phyloP scores from a whole-genome alignment of 2,113 vertebrate species.

The Acinonyx jubatus region DNA sequence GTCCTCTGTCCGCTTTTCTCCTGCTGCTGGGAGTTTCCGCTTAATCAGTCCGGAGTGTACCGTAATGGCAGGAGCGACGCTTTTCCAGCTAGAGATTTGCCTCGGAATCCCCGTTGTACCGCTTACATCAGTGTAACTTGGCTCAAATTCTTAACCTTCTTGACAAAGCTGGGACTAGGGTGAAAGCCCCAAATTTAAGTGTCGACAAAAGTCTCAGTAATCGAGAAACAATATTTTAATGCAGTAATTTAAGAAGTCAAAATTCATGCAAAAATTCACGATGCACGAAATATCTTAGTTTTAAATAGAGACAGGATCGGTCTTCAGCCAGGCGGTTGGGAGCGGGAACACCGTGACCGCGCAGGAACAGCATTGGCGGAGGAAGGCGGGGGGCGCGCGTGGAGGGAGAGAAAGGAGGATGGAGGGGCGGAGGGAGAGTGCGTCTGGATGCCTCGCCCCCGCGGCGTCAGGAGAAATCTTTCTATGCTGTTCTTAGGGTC shows the following conservation, averaged over 20 bases:
- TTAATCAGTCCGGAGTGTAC: rapidly evolving
- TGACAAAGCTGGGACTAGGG: background rate
- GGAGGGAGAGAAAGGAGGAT: background rate
- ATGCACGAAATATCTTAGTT: background rate
- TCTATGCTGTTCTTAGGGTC: background rate
- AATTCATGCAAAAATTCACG: background rate
- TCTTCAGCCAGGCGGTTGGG: background rate
- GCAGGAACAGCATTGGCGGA: background rate
- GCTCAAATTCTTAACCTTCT: background rate
- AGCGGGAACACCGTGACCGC: rapidly evolving
- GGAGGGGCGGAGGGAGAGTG: background rate
- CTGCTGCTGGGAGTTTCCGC: rapidly evolving
- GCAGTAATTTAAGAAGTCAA: background rate
- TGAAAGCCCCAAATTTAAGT: background rate
- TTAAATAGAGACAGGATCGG: background rate
- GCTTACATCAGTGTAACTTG: background rate
- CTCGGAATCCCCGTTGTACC: rapidly evolving
- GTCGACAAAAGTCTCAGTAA: background rate
- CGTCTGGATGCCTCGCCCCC: background rate
- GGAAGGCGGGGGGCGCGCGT: rapidly evolving
- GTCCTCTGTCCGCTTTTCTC: background rate
- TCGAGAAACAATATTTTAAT: background rate
- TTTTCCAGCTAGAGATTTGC: background rate
- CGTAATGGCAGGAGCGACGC: rapidly evolving
- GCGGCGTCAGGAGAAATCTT: background rate